Evolutionary conservation across 2,888 invertebrate species (phyloP), one percentile per base, ranked within the genome.

Genomic region (Neoascia interrupta): DNA sequence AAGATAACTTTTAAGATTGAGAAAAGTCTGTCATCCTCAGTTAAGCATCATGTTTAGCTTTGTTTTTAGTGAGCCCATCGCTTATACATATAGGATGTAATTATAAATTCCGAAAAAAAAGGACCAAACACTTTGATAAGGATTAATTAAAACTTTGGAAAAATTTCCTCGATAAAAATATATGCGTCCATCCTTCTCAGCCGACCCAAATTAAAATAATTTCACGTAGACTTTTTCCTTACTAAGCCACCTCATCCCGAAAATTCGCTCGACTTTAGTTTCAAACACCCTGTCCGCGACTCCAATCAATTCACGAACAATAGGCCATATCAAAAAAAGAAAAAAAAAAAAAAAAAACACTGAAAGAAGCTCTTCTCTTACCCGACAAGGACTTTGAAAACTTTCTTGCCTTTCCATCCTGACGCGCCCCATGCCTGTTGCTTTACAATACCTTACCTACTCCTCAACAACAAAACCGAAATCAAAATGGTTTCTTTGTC

Each of bases 401-500:
- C 23, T 11, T 41, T 39, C 39, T 28, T 31, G 19, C 16, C 15
- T 4, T 47, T 58, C 49, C 51, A 18, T 34, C 43, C 34, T 18
- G 23, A 43, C 49, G n/a, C 43, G 18, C n/a, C 28, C n/a, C n/a
- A n/a, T 19, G 66, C 28, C 51, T 51, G 53, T 58, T 60, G 58
- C 73, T 23, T 53, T 31, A 28, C 23, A 53, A 34, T 34, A 5
- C 45, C 21, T 13, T 5, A 1, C 11, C 41, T 11, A 8, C 18
- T n/a, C 21, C 26, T 26, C 36, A 11, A 36, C 19, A 36, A 49
- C 41, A 68, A 66, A 26, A 58, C 56, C 51, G 51, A 63, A 76
- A 72, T 63, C 72, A 63, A 64, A 79, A 79, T 73, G 72, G 79
- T 68, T 66, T 61, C 79, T 68, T 79, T 79, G 66, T 73, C 66